Percentiles rank a stretch among this genome's conserved stretches.
These are phyloP conservation scores for Allygus modestus DNA, from an alignment of 2,888 invertebrate genomes.

Conservation along the genomic window DNA sequence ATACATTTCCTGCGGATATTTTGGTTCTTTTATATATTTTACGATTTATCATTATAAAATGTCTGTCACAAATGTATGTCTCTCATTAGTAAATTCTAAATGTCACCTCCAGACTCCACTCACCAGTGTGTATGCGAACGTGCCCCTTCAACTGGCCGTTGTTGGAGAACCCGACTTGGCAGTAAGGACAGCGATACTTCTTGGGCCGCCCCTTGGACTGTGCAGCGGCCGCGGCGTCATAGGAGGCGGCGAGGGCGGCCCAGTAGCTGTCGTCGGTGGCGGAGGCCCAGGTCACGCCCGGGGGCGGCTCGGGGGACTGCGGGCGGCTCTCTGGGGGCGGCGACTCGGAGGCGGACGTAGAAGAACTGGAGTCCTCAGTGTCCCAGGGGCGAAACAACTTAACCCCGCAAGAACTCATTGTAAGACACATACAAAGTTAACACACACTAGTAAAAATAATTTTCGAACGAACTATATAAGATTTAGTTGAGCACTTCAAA, in stretches of 20 bases:
- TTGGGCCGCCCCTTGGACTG: constrained; percentile 88
- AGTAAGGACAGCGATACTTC: constrained; percentile 94
- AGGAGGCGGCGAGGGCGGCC: constrained; percentile 64
- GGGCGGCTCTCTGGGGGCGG: neutral
- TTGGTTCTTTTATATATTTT: too few relatives aligned
- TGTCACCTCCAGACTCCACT: too few relatives aligned
- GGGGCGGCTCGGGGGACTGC: constrained; percentile 12
- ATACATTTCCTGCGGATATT: too few relatives aligned
- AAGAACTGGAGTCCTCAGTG: constrained; percentile 46
- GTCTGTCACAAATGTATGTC: too few relatives aligned
- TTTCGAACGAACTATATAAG: constrained; percentile 5
- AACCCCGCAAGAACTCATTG: constrained; percentile 57
- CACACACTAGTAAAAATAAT: neutral
- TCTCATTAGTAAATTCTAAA: too few relatives aligned
- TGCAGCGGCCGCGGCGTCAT: constrained; percentile 76
- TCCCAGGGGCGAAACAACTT: constrained; percentile 69
- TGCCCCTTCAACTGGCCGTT: constrained; percentile 95
- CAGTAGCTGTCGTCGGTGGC: constrained; percentile 65
- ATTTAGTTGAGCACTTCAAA: constrained; percentile 51
- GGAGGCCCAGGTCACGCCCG: constrained; percentile 16
- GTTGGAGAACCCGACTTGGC: constrained; percentile 95
- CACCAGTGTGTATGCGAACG: constrained; percentile 92
- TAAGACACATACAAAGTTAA: neutral
- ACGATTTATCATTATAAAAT: too few relatives aligned
- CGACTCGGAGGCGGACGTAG: constrained; percentile 58